A percentile compares a stretch with the other conserved stretches of the same genome.
These are phyloP conservation scores for Myrmecophaga tridactyla DNA, from an alignment of 2,113 vertebrate genomes.

Conservation along the genomic window DNA sequence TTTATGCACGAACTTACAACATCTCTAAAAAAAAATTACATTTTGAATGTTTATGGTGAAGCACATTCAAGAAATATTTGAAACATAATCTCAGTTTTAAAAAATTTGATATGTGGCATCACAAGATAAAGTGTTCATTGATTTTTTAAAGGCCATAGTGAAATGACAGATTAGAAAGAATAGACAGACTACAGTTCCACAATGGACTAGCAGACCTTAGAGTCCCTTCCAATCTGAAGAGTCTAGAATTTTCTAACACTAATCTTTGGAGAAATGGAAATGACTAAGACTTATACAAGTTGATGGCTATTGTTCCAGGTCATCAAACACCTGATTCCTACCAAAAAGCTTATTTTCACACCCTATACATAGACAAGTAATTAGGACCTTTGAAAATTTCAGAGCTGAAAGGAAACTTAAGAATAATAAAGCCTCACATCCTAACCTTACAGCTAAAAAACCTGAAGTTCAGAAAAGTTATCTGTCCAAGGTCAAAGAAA, in stretches of 20 bases:
- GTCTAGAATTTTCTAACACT: neutral
- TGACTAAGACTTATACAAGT: accelerated
- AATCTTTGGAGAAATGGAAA: neutral
- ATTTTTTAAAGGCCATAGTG: neutral
- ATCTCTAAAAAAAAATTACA: neutral
- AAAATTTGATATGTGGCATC: neutral
- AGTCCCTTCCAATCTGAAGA: neutral
- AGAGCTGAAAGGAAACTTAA: neutral
- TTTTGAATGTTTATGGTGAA: neutral
- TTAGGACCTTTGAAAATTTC: neutral
- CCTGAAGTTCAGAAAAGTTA: too few relatives aligned
- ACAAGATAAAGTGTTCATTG: neutral
- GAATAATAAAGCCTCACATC: neutral
- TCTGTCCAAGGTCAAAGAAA: neutral
- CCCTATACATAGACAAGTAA: accelerated
- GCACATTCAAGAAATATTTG: neutral
- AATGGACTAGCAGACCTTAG: neutral
- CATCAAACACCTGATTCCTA: neutral
- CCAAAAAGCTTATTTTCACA: too few relatives aligned
- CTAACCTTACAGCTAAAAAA: neutral
- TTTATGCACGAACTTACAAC: too few relatives aligned
- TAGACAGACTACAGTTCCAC: neutral
- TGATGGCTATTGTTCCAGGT: neutral
- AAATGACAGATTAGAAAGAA: neutral
- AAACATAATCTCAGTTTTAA: neutral